Evolutionary conservation across 92 coral and sea anemone species (phyloP).

Genomic region (Palythoa caribaeorum): DNA sequence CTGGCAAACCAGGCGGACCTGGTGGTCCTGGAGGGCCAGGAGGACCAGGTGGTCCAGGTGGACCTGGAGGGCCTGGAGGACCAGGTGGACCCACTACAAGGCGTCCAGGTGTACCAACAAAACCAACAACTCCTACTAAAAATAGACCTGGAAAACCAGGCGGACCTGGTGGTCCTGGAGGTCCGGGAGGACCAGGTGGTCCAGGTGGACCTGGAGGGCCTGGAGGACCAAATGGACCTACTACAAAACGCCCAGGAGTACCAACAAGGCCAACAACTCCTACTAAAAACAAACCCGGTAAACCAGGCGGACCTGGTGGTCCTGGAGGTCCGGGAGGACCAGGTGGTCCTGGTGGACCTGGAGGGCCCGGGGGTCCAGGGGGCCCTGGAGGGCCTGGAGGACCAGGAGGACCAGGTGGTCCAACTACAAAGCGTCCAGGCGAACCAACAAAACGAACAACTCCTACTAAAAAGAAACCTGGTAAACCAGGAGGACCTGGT

Average conservation of each 20-base stretch:
- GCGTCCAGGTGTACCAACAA: slow-evolving; percentile 29
- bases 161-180: slow-evolving; percentile 81
- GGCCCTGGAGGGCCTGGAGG: slow-evolving; percentile 85
- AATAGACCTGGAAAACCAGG: slow-evolving; percentile 74
- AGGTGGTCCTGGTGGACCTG: slow-evolving; percentile 42
- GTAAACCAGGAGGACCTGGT: slow-evolving; percentile 60
- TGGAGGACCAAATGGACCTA: slow-evolving; percentile 5
- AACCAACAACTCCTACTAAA: slow-evolving; percentile 2
- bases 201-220: slow-evolving; percentile 85
- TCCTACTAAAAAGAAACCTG: slow-evolving; percentile 53
- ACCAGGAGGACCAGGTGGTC: slow-evolving; percentile 72
- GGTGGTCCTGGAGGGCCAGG: slow-evolving; percentile 49
- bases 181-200: slow-evolving; percentile 69
- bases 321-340: slow-evolving; percentile 78
- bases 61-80: slow-evolving; percentile 70
- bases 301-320: slow-evolving; percentile 80
- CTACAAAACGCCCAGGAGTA: slow-evolving; percentile 5
- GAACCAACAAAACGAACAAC: slow-evolving; percentile 42
- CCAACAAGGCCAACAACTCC: neutral
- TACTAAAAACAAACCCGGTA: slow-evolving; percentile 62
- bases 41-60: slow-evolving; percentile 81
- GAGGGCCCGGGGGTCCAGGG: slow-evolving; percentile 73
- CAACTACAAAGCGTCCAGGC: slow-evolving; percentile 66
- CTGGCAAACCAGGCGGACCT: slow-evolving; percentile 33
- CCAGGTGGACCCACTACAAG: slow-evolving; percentile 63